Evolutionary conservation across 1,140 invertebrate species (phyloP), one percentile per base, ranked within the genome.

Genomic region (Paraescarpia echinospica): DNA sequence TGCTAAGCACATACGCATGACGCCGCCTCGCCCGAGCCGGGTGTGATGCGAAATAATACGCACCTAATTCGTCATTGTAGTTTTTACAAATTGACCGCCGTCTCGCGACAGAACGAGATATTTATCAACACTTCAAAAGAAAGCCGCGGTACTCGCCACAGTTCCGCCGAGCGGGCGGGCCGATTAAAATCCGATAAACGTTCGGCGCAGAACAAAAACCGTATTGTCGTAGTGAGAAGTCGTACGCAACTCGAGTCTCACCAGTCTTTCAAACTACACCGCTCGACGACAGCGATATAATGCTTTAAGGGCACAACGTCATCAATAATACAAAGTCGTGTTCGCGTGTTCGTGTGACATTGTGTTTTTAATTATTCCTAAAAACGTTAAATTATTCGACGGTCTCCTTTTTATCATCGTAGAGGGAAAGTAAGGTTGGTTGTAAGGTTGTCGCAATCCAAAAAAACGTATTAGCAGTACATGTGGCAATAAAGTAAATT

Each of bases 81-180:
- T 77, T 77, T 77, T 77, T 77, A 5, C 59, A 77, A 77, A 77
- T 77, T 77, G 59, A 77, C 59, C 59, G 59, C 18, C 59, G 14
- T 77, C 59, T 77, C 59, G 59, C 14, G 59, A 77, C 59, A 77
- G 59, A 2, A 77, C 59, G 27, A 18, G 59, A 77, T 77, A 77
- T 77, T 77, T 77, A 77, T 77, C 59, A 77, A 77, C 59, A 77
- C 59, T 77, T 77, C 59, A 77, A 77, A 77, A 77, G 59, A 77
- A 77, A 77, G 59, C 27, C 18, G 59, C 59, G 9, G 22, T 18
- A 77, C 59, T 77, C 59, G 27, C 59, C 18, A 77, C 12, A 77
- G 59, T 27, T 77, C 59, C 22, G 59, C 59, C 59, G 59, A 77
- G 59, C 59, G 59, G 59, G 59, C 59, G 59, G 59, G 59, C 59